Base-by-base conservation (phyloP, 2,797 vertebrate genomes). In the Lacerta bilineata region DNA sequence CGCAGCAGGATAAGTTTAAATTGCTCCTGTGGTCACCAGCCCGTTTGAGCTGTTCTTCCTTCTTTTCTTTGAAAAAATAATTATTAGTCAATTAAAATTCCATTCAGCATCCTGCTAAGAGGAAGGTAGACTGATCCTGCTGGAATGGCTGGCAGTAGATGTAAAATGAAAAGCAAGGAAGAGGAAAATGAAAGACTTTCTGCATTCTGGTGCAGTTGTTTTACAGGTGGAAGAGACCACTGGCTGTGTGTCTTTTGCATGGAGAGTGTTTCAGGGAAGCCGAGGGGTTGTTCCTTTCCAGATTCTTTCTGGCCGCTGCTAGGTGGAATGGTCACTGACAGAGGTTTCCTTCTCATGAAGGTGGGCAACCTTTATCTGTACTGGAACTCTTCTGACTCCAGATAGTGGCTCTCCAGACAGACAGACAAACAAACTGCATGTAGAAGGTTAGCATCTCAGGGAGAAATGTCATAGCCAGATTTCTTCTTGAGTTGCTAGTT, bases 291-390 rank as follows among this genome's bases (percentile, higher is more conserved):
- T 39, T 23, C 8, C 15, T 36, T 77, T 50, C 33, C 33, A 3
- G 13, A 3, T 17, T 61, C n/a, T 59, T 80, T 59, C n/a, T 4
- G n/a, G 64, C 55, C 5, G 27, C 6, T 80, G 79, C 18, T 80
- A 18, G 23, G 36, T 39, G 20, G 41, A 27, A 76, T 2, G 3
- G 75, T 81, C 50, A 15, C 75, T 25, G 55, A 20, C 0, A 0
- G 71, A 39, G 69, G 2, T 13, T 33, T 36, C 4, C 20, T 29
- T 27, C 85, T 6, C 17, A 0, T 79, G 0, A 0, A 3, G 64
- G 87, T 76, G 10, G 8, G n/a, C 15, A 0, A 4, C 46, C 18
- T 0, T 23, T 13, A 46, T 33, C 78, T 61, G 50, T 18, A 3
- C 78, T 36, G 29, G 8, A 20, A 41, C 39, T 8, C 39, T 78